These are phyloP conservation scores for Apamea epomidion DNA, from an alignment of 2,888 invertebrate species.

Conservation along the genomic window DNA sequence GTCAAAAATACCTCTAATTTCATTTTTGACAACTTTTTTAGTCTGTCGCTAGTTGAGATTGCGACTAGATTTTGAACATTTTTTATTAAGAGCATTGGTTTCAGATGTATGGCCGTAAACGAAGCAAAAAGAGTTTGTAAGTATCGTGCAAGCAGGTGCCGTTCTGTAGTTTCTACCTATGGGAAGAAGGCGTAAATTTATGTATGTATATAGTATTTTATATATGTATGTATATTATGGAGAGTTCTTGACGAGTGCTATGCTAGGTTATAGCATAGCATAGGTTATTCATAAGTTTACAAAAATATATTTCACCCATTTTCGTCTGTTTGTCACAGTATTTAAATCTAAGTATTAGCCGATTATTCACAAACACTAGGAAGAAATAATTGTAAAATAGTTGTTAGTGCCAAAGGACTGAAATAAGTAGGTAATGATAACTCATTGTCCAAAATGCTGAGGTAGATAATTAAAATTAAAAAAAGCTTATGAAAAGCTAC, in stretches of 20 bases:
- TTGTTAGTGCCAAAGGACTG: background rate
- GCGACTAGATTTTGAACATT: too few species aligned
- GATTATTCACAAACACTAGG: too few species aligned
- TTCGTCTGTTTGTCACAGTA: background rate
- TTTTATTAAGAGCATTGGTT: too few species aligned
- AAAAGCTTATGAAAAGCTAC: slow-evolving; percentile 3
- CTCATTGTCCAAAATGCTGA: background rate
- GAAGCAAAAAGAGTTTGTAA: background rate
- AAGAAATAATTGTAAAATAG: background rate
- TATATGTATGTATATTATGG: background rate
- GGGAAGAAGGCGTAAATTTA: background rate
- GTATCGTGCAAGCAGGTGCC: background rate
- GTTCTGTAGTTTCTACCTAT: background rate
- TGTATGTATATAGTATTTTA: too few species aligned
- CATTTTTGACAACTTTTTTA: too few species aligned
- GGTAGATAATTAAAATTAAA: too few species aligned
- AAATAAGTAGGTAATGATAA: too few species aligned
- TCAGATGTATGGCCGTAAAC: background rate
- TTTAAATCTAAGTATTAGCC: background rate
- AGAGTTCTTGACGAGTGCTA: background rate
- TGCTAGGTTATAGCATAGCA: too few species aligned
- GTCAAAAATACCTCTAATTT: too few species aligned
- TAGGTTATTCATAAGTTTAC: background rate
- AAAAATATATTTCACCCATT: too few species aligned
- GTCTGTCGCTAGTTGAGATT: too few species aligned